phyloP scores from a whole-genome alignment of 2,113 vertebrate genomes.

The Oxyruncus cristatus region DNA sequence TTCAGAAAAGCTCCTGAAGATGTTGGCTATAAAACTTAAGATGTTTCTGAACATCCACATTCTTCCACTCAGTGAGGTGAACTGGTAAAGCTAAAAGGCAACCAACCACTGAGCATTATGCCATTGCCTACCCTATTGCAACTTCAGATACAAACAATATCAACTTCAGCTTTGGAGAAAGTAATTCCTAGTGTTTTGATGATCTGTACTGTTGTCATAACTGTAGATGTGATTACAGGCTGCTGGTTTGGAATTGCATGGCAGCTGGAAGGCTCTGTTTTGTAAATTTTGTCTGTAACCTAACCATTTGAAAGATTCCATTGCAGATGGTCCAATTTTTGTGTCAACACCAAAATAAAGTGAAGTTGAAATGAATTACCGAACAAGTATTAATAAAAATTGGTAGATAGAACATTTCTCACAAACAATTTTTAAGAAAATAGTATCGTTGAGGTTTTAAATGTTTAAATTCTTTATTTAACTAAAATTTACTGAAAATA shows the following conservation, averaged over 20 bases:
- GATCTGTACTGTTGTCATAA: not conserved
- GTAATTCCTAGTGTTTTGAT: not conserved
- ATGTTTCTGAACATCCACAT: not conserved
- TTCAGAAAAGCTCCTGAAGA: not conserved
- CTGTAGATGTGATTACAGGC: not conserved
- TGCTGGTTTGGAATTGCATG: not conserved
- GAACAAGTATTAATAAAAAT: not conserved
- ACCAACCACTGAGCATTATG: not conserved
- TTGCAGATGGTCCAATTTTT: not conserved
- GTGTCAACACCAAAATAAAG: not conserved
- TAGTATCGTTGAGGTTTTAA: not conserved
- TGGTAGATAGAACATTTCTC: not conserved
- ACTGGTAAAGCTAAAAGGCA: not conserved
- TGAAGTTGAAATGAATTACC: not conserved
- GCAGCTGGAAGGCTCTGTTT: not conserved
- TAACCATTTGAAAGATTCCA: not conserved
- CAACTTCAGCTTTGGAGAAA: not conserved
- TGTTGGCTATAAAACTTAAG: not conserved
- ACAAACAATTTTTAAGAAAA: not conserved
- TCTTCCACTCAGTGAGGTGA: not conserved
- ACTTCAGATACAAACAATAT: not conserved
- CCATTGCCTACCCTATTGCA: not conserved
- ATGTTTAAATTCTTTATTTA: not conserved
- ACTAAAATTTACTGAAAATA: not conserved
- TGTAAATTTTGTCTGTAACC: not conserved